Evolutionary conservation across 2,113 vertebrate species (phyloP).

Genomic region (Hippoglossus stenolepis): DNA sequence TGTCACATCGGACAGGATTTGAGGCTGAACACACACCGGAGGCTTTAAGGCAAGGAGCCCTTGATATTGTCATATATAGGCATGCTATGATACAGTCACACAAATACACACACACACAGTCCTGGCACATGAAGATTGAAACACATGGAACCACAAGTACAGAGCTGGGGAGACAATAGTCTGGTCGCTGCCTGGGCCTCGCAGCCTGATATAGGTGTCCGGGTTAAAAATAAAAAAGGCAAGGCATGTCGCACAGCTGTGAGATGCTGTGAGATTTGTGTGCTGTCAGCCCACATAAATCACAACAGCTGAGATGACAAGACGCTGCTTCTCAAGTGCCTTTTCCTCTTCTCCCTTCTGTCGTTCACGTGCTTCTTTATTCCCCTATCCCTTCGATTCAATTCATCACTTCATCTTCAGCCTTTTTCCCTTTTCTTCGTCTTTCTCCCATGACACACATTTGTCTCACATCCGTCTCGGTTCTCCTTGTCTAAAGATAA

Average conservation of each 20-base stretch:
- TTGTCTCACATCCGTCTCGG: constrained; percentile 36
- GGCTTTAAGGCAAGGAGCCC: background rate
- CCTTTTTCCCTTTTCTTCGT: background rate
- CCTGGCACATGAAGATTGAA: constrained; percentile 23
- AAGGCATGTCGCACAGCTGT: constrained; percentile 87
- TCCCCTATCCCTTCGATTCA: constrained; percentile 10
- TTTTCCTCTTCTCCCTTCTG: constrained; percentile 43
- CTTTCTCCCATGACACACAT: constrained; percentile 30
- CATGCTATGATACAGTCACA: constrained; percentile 20
- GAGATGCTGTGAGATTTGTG: constrained; percentile 79
- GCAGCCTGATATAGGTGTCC: constrained; percentile 68
- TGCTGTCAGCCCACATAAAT: constrained; percentile 84
- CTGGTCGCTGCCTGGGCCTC: constrained; percentile 30
- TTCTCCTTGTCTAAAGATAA: constrained; percentile 50
- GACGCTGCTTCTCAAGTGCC: constrained; percentile 44
- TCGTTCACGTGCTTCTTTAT: constrained; percentile 25
- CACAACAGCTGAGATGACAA: constrained; percentile 90
- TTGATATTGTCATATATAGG: constrained; percentile 13
- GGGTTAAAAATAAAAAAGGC: constrained; percentile 85
- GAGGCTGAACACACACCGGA: constrained; percentile 35
- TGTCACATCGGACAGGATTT: constrained; percentile 54
- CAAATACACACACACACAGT: constrained; percentile 1
- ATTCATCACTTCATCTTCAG: constrained; percentile 31
- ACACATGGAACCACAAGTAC: constrained; percentile 26
- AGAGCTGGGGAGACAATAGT: constrained; percentile 64